A percentile compares a stretch with the other conserved stretches of the same genome.
Evolutionary conservation across 2,797 vertebrate genomes (phyloP).

Genomic region (Malurus splendens): DNA sequence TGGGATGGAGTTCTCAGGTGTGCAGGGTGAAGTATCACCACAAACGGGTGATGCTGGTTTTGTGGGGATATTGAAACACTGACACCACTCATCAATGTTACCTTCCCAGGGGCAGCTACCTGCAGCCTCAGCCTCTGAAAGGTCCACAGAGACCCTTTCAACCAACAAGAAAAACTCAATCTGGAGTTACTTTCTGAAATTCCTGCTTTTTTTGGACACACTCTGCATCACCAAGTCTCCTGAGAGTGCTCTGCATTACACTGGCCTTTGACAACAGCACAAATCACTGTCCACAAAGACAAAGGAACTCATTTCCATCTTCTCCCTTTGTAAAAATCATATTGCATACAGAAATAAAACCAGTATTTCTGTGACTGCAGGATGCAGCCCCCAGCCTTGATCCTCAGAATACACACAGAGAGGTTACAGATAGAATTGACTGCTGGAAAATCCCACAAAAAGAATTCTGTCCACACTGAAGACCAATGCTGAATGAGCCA

Average conservation of each 20-base stretch:
- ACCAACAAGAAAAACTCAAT: not conserved
- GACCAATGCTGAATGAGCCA: not conserved
- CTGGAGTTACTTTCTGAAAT: not conserved
- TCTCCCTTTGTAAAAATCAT: not conserved
- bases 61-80: not conserved
- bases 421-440: not conserved
- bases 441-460: not conserved
- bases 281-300: not conserved
- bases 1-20: not conserved
- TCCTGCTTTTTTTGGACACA: not conserved
- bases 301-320: not conserved
- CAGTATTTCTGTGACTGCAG: not conserved
- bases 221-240: not conserved
- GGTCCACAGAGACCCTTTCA: not conserved
- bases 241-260: not conserved
- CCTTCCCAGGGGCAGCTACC: not conserved
- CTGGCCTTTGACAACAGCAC: not conserved
- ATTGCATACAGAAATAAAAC: not conserved
- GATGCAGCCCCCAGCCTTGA: accelerated
- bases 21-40: accelerated
- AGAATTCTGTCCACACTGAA: accelerated
- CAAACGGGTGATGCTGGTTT: not conserved
- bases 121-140: not conserved
- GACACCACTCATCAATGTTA: not conserved
- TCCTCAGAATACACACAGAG: not conserved